phyloP scores from a whole-genome alignment of 2,888 invertebrate genomes.

The Atrina japonica region DNA sequence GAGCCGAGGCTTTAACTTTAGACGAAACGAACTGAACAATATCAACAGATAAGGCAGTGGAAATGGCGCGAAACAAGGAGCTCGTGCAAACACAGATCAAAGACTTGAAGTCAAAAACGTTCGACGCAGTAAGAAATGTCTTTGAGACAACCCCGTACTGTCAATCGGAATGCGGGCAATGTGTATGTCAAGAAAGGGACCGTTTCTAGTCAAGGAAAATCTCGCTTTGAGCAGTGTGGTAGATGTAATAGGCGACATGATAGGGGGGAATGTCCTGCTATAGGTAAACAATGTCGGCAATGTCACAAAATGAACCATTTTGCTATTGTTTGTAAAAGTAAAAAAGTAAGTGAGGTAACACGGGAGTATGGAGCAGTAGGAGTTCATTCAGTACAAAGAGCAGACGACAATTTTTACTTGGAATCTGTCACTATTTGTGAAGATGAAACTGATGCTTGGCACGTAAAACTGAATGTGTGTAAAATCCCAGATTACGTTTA shows the following conservation, averaged over 20 bases:
- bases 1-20: too few relatives aligned
- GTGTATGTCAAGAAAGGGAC: not conserved
- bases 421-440: conserved; percentile 23
- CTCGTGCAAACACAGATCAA: conserved; percentile 35
- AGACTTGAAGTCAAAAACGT: not conserved
- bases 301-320: conserved; percentile 32
- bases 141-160: not conserved
- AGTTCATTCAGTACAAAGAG: not conserved
- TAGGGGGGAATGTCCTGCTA: conserved; percentile 19
- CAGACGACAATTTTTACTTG: conserved; percentile 18
- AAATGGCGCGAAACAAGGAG: conserved; percentile 30
- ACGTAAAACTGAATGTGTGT: conserved; percentile 7
- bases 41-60: conserved; percentile 29
- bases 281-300: conserved; percentile 13
- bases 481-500: not conserved
- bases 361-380: not conserved
- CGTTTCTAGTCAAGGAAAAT: not conserved
- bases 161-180: conserved; percentile 1
- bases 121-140: conserved; percentile 6
- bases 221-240: not conserved
- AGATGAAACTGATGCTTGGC: not conserved
- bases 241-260: conserved; percentile 30
- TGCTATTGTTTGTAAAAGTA: conserved; percentile 21
- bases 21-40: too few relatives aligned
- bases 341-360: not conserved